Conservation (phyloP, 2,797 vertebrate species). For the Melanotaenia boesemani region DNA sequence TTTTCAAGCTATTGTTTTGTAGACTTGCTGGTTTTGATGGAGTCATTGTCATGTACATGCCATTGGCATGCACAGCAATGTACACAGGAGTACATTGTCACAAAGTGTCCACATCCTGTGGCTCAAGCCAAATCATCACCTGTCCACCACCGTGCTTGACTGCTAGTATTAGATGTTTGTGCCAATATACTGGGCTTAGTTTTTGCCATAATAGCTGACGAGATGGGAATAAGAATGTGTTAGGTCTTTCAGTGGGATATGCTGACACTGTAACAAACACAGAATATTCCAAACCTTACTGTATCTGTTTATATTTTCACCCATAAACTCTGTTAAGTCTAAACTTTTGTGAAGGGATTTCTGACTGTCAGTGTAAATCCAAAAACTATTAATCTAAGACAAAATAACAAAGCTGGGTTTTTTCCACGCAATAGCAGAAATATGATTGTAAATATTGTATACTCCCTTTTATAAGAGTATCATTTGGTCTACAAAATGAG, state of each 20-base stretch:
- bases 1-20: not conserved
- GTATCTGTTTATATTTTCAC: not conserved
- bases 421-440: not conserved
- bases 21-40: not conserved
- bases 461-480: not conserved
- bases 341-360: not conserved
- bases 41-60: not conserved
- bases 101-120: not conserved
- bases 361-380: not conserved
- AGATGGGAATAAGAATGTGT: not conserved
- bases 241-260: not conserved
- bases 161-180: not conserved
- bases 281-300: not conserved
- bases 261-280: not conserved
- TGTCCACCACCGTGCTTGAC: not conserved
- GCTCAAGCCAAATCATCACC: not conserved
- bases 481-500: not conserved
- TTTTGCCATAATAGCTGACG: not conserved
- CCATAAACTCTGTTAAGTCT: not conserved
- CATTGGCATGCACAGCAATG: too few species aligned
- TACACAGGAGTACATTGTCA: not conserved
- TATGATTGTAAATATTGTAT: not conserved
- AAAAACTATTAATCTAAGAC: not conserved
- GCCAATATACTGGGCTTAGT: not conserved
- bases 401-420: not conserved